phyloP scores from a whole-genome alignment of 2,797 vertebrate species.

The Paratrypauchen microcephalus region DNA sequence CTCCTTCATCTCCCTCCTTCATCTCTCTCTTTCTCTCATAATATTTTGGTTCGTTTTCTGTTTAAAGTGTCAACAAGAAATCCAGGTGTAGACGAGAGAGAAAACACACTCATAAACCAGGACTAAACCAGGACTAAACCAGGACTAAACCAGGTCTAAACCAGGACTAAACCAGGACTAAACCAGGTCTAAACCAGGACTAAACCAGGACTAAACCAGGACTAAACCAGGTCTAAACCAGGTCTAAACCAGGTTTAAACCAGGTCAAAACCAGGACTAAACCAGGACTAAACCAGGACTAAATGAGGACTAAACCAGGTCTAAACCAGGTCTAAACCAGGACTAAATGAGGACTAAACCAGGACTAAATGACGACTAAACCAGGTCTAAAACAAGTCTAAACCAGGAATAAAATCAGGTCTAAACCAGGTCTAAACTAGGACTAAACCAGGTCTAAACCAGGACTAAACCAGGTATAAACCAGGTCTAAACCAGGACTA shows the following conservation, averaged over 20 bases:
- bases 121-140: background rate
- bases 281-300: background rate
- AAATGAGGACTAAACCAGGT: background rate
- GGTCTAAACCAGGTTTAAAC: background rate
- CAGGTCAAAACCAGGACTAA: background rate
- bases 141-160: conserved; percentile 1
- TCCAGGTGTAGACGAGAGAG: background rate
- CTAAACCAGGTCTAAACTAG: background rate
- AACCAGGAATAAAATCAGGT: too few species aligned
- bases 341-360: background rate
- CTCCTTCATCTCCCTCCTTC: too few species aligned
- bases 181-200: background rate
- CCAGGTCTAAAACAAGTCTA: too few species aligned
- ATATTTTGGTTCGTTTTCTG: background rate
- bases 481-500: too few species aligned
- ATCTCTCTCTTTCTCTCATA: background rate
- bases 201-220: background rate
- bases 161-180: background rate
- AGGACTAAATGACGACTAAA: background rate
- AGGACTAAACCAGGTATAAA: too few species aligned
- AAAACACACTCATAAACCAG: background rate
- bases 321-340: conserved; percentile 3
- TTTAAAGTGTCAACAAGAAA: background rate
- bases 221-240: background rate
- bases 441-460: too few species aligned